Base-by-base conservation (phyloP, 2,888 invertebrate genomes). In the Abrostola tripartita region DNA sequence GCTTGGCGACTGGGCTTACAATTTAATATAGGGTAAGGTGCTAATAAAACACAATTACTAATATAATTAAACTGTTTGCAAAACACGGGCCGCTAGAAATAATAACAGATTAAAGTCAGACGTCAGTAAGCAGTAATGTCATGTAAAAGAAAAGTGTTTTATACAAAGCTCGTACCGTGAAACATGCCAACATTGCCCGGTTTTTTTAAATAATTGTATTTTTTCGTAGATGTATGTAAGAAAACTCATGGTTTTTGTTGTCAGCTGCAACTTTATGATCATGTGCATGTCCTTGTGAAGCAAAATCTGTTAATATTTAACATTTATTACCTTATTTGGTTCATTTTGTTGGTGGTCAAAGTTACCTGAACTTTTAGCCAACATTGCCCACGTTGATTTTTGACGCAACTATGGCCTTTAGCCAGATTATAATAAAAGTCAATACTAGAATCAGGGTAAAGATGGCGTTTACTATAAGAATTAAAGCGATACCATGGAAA, bases 361-460 rank as follows among this genome's bases (percentile, higher is more conserved):
- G 11, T 41, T 42, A 59, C 12, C 53, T 42, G 44, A 2, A 52
- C 40, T 37, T 59, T 38, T 59, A 37, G 24, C 52, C 59, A 59
- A 59, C 52, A 8, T 52, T 52, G 6, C 52, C 10, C 35, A 38
- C 52, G 0, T 52, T 11, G 52, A 52, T 59, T 52, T 52, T 59
- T 59, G 59, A 59, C 52, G 52, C 9, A 59, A 52, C n/a, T n/a
- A n/a, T n/a, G n/a, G n/a, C n/a, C n/a, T n/a, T 4, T 10, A 40
- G 8, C 0, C 8, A 40, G 8, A 40, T 24, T 9, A 11, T 40
- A 40, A 5, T 9, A 40, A 40, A 9, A 8, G 2, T 24, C 24
- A 24, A 2, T 24, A 4, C 24, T 24, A 24, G 1, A 24, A 24
- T 24, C 24, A 24, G 24, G 24, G 24, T 24, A 24, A 24, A 24